Base-by-base conservation (phyloP, 1,140 invertebrate genomes). In the Ceratina japonica region DNA sequence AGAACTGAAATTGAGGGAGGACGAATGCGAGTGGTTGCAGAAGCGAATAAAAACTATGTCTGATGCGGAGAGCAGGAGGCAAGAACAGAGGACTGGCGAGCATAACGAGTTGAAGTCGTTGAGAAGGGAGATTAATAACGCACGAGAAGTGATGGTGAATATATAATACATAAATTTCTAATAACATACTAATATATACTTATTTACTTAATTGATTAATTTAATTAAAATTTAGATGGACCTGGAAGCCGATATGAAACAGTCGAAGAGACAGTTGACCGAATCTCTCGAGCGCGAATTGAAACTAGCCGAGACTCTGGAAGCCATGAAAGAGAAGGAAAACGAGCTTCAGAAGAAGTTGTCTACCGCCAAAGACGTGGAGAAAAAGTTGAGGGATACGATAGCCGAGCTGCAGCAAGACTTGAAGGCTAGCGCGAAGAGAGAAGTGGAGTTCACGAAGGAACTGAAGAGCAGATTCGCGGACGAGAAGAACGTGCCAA, bases 1-100 rank as follows among this genome's bases (percentile, higher is more conserved):
- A 8, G 94, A 95, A 81, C 83, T 94, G 0, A 93, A 93, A 68
- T 91, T 93, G 0, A 93, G 92, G 56, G 90, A 92, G 16, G 92
- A 94, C 18, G 93, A 94, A 75, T 93, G 92, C 70, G 92, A 94
- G 20, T 93, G 93, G 68, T 89, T 95, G 0, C 91, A 93, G 65
- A 89, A 90, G 12, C 90, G 88, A 78, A 78, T 93, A 0, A 85
- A 90, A 51, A 86, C 85, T 4, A 83, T 92, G 54, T 86, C 80
- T 0, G 87, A 92, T 3, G 87, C 89, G 2, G 91, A 93, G 37
- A 81, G 37, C 8, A 90, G 87, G 59, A 80, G 91, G 44, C 90
- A 91, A 37, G 85, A 91, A 12, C 86, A 90, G 65, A 85, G 87
- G n/a, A 66, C 74, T 0, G 79, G 81, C 12, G 91, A 93, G 49